Evolutionary conservation across 1,140 invertebrate species (phyloP), one percentile per base, ranked within the genome.

Genomic region (Aphelenchoides avenae): DNA sequence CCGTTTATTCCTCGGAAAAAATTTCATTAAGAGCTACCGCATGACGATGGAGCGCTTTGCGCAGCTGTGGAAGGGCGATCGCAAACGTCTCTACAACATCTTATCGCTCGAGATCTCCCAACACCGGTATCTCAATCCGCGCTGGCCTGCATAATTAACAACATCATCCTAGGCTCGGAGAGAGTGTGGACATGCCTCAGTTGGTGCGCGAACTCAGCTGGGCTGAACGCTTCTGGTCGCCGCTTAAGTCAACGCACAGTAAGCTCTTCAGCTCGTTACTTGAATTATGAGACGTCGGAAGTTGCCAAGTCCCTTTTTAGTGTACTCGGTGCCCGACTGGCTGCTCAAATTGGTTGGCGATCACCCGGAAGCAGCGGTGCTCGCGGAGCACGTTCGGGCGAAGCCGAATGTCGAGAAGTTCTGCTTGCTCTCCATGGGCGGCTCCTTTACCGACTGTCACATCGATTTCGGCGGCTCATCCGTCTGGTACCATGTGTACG

Each of bases 401-500:
- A 34, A 55, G 6, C 57, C 52, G 7, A 48, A 52, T 52, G 37
- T 90, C 26, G 87, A 89, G 78, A 96, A 94, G 64, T 97, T 97
- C 77, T 95, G 91, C 78, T 80, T 97, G 3, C 96, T 98, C 91
- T 92, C 89, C 39, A 92, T 97, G 0, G 89, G 88, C 77, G 89
- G 90, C 1, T 96, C 91, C 76, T 98, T 93, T 75, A 98, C 93
- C 9, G 94, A 98, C 79, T 98, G 96, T 78, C 94, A 98, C 75
- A 89, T 98, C 42, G 91, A 95, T 78, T 94, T 95, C 78, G 91
- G 92, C 20, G 94, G 94, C 1, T 95, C 93, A 0, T 95, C 91
- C 1, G 93, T 98, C 0, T 98, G 94, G 94, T 97, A 98, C 78
- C 93, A 97, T 77, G 92, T 98, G 62, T 78, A 95, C 9, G 86